Evolutionary conservation across 1,140 invertebrate species (phyloP).

Genomic region (Zaprionus ornatus): DNA sequence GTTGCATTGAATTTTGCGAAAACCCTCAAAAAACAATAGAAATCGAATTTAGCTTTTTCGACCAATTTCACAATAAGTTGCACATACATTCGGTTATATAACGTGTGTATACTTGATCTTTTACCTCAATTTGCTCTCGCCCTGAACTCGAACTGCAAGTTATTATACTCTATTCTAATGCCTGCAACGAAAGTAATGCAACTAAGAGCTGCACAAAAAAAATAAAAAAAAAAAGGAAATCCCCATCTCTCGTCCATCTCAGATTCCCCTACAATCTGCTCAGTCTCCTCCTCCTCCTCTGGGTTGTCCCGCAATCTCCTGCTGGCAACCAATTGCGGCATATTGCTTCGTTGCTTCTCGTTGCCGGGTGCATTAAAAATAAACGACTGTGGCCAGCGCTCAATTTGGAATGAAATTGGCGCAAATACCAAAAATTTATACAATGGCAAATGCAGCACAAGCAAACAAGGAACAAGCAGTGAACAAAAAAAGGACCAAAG

Average conservation of each 20-base stretch:
- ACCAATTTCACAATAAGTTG: not conserved
- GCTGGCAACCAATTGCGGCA: slow-evolving; percentile 30
- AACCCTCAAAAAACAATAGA: not conserved
- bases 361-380: slow-evolving; percentile 75
- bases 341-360: slow-evolving; percentile 58
- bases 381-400: slow-evolving; percentile 79
- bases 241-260: slow-evolving; percentile 4
- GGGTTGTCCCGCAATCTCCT: not conserved
- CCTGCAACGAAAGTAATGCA: slow-evolving; percentile 31
- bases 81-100: not conserved
- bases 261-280: not conserved
- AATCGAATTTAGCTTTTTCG: not conserved
- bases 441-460: slow-evolving; percentile 72
- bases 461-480: slow-evolving; percentile 39
- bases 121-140: not conserved
- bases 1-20: not conserved
- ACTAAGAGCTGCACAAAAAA: slow-evolving; percentile 15
- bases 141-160: slow-evolving; percentile 4
- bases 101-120: not conserved
- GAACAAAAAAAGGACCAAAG: slow-evolving; percentile 17
- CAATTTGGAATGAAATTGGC: slow-evolving; percentile 82
- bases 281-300: too few relatives aligned
- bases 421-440: slow-evolving; percentile 81
- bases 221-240: not conserved
- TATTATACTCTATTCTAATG: slow-evolving; percentile 40